These are phyloP conservation scores for Spilogale gracilis DNA, from an alignment of 2,113 vertebrate species.

Conservation along the genomic window DNA sequence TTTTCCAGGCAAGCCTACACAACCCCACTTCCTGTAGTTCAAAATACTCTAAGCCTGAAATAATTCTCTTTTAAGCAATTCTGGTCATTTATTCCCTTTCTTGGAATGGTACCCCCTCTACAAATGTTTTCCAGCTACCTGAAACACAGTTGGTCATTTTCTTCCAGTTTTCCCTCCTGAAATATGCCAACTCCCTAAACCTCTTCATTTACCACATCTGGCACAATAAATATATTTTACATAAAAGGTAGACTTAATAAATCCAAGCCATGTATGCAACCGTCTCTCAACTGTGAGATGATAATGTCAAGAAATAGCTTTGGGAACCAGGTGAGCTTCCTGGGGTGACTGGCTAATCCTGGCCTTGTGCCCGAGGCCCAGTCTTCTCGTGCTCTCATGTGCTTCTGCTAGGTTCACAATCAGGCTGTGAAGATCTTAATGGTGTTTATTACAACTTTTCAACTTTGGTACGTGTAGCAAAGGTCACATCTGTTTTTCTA, in stretches of 20 bases:
- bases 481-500: conserved; percentile 34
- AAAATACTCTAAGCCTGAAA: neutral
- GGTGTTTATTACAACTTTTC: neutral
- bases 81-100: neutral
- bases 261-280: neutral
- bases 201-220: conserved; percentile 2
- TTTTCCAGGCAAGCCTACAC: neutral
- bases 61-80: neutral
- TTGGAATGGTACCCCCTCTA: neutral
- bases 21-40: neutral
- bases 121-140: neutral
- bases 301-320: neutral
- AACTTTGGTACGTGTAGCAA: neutral
- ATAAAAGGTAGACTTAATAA: neutral
- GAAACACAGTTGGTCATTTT: neutral
- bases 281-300: conserved; percentile 8
- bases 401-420: neutral
- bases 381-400: neutral
- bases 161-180: neutral
- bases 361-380: neutral
- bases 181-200: neutral
- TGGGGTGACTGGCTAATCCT: neutral
- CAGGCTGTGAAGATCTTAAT: neutral
- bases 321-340: neutral
- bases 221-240: neutral